Conservation (phyloP, 2,113 vertebrate genomes). For the Mastomys natalensis region DNA sequence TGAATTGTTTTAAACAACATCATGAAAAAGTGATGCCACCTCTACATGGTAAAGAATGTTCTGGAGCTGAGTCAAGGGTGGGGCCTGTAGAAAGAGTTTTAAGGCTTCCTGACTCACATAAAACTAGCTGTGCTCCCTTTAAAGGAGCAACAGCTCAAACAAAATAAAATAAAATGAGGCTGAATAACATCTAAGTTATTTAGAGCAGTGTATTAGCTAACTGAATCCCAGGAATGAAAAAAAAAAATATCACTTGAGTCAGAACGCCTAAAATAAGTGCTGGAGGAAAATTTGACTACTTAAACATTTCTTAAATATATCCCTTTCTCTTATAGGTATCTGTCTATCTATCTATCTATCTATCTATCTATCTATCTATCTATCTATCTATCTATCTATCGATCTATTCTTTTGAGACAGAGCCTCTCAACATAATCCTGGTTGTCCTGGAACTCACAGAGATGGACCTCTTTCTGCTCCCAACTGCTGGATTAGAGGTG, state of each 20-base stretch:
- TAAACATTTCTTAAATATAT: slow-evolving; percentile 47
- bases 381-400: background rate
- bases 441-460: background rate
- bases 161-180: slow-evolving; percentile 52
- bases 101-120: slow-evolving; percentile 1
- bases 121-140: slow-evolving; percentile 66
- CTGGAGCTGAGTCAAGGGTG: background rate
- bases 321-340: background rate
- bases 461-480: background rate
- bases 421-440: background rate
- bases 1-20: background rate
- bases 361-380: background rate
- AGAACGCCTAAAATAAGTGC: slow-evolving; percentile 22
- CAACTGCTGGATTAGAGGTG: background rate
- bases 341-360: rapidly evolving
- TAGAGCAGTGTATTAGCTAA: slow-evolving; percentile 49
- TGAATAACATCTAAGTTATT: slow-evolving; percentile 61
- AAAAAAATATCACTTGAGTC: slow-evolving; percentile 24
- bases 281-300: slow-evolving; percentile 53
- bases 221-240: background rate
- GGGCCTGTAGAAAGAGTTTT: slow-evolving; percentile 31
- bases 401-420: background rate
- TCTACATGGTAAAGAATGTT: slow-evolving; percentile 22
- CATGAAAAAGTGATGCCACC: slow-evolving; percentile 31
- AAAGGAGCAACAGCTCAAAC: slow-evolving; percentile 69